phyloP scores from a whole-genome alignment of 2,797 vertebrate species.

The Leuciscus waleckii region DNA sequence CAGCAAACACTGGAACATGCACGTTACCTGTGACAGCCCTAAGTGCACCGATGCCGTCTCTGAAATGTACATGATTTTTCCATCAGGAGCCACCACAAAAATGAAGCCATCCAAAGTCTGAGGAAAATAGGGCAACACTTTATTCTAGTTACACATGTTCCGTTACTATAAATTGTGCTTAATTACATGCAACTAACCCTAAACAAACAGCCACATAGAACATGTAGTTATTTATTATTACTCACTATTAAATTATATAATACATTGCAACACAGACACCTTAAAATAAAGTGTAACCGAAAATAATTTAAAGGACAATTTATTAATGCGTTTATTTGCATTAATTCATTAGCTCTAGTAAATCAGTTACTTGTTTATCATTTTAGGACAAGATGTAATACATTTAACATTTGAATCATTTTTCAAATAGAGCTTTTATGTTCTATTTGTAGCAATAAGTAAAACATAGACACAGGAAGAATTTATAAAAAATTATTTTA shows the following conservation, averaged over 20 bases:
- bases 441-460: neutral
- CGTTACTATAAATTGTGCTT: neutral
- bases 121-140: neutral
- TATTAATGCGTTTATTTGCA: neutral
- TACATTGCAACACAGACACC: too few species aligned
- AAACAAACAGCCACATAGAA: too few species aligned
- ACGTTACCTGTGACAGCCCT: slow-evolving; percentile 93
- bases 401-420: neutral
- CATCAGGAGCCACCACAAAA: slow-evolving; percentile 96
- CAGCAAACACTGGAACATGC: neutral
- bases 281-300: neutral
- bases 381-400: neutral
- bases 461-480: neutral
- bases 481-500: slow-evolving; percentile 8
- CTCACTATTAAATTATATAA: neutral
- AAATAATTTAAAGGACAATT: too few species aligned
- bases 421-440: neutral
- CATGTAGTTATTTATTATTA: neutral
- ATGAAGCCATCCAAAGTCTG: slow-evolving; percentile 98
- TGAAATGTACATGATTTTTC: slow-evolving; percentile 99
- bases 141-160: too few species aligned
- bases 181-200: neutral
- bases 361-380: neutral
- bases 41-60: slow-evolving; percentile 96
- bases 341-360: neutral